These are phyloP conservation scores for Platycnemis pennipes DNA, from an alignment of 2,888 invertebrate genomes.

Conservation along the genomic window DNA sequence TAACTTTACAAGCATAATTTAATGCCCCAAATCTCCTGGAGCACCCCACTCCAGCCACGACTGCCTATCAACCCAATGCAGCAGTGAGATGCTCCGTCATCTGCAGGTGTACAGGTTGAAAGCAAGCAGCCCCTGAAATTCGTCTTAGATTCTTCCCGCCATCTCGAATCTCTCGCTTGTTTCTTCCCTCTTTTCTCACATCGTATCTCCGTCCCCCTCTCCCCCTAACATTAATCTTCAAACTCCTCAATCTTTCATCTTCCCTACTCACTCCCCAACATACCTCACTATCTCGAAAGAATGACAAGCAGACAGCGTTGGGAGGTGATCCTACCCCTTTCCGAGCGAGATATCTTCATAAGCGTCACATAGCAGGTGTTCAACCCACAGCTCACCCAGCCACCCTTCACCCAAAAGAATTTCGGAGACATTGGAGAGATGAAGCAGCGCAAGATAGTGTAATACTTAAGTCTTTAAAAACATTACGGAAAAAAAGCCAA, in stretches of 20 bases:
- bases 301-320: background rate
- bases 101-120: background rate
- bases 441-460: no score
- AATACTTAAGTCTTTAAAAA: no score
- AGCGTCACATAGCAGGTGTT: no score
- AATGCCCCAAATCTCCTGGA: no score
- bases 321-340: background rate
- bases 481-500: no score
- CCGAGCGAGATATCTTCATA: no score
- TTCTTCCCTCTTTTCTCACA: background rate
- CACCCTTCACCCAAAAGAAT: no score
- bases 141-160: background rate
- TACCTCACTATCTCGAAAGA: background rate
- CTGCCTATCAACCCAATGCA: background rate
- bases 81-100: background rate
- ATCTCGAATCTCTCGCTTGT: background rate
- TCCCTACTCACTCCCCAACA: background rate
- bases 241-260: background rate
- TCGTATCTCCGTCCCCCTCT: background rate
- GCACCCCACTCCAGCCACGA: no score
- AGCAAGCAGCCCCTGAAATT: background rate
- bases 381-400: no score
- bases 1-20: no score
- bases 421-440: no score
- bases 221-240: background rate